Evolutionary conservation across 2,888 invertebrate species (phyloP).

Genomic region (Conops quadrifasciatus): DNA sequence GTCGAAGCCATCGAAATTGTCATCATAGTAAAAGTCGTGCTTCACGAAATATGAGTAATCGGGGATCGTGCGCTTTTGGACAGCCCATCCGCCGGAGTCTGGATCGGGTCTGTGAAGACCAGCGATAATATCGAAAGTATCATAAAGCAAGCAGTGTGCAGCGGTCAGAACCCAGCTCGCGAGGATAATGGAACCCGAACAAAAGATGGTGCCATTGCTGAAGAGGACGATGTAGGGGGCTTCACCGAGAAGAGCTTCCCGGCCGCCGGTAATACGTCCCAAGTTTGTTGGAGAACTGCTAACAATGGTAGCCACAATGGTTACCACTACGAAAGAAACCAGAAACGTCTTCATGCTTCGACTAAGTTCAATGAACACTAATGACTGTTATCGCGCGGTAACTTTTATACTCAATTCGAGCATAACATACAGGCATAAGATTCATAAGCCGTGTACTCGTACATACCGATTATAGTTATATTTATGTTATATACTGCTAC

Average conservation of each 20-base stretch:
- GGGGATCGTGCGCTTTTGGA: neutral
- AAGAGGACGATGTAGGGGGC: constrained; percentile 37
- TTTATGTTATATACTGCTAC: no score
- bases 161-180: constrained; percentile 61
- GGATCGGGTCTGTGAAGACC: constrained; percentile 55
- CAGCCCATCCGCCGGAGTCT: neutral
- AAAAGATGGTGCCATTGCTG: constrained; percentile 42
- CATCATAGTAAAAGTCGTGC: constrained; percentile 58
- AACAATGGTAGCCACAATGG: no score
- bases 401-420: no score
- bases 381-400: no score
- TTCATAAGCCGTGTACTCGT: no score
- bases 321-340: no score
- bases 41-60: constrained; percentile 13
- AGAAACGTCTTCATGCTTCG: no score
- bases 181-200: constrained; percentile 64
- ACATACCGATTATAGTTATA: no score
- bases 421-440: no score
- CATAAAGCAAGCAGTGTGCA: constrained; percentile 54
- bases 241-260: neutral
- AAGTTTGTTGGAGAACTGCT: no score
- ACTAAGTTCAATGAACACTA: no score
- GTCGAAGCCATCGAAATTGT: constrained; percentile 66
- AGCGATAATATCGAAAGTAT: constrained; percentile 54
- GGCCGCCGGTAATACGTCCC: neutral